Percentiles rank a stretch among this genome's conserved stretches.
Evolutionary conservation across 2,113 vertebrate genomes (phyloP).

Genomic region (Potamarius usumacintae): DNA sequence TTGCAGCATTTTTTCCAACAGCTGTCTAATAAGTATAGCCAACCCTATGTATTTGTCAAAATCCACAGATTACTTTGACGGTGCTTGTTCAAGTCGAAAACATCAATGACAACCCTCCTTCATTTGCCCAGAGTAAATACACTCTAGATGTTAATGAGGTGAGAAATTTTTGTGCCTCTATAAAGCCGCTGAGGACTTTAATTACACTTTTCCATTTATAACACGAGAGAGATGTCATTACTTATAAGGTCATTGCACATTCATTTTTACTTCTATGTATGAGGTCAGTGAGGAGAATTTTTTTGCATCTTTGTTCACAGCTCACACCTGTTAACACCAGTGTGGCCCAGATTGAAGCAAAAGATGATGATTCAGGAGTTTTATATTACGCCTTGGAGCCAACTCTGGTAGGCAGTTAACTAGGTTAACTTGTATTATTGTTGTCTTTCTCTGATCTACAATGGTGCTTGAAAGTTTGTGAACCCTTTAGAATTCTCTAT

Average conservation of each 20-base stretch:
- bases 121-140: conserved; percentile 68
- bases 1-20: not conserved
- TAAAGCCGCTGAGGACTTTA: not conserved
- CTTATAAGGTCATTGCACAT: not conserved
- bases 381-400: conserved; percentile 72
- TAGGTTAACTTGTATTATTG: not conserved
- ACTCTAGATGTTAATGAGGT: conserved; percentile 73
- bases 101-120: conserved; percentile 75
- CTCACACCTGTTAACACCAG: conserved; percentile 67
- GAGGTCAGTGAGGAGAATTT: not conserved
- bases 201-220: conserved; percentile 10
- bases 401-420: conserved; percentile 58
- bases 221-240: not conserved
- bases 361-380: conserved; percentile 68
- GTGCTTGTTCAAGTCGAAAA: conserved; percentile 68
- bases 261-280: not conserved
- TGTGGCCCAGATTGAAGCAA: conserved; percentile 66
- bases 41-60: not conserved
- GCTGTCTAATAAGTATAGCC: not conserved
- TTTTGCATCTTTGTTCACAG: conserved; percentile 56
- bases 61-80: conserved; percentile 63
- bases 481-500: too few species aligned
- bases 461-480: too few species aligned
- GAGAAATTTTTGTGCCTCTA: conserved; percentile 32
- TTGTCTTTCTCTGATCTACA: not conserved